A percentile compares a stretch with the other conserved stretches of the same genome.
Conservation (phyloP, 2,113 vertebrate genomes). For the Tetrao urogallus region DNA sequence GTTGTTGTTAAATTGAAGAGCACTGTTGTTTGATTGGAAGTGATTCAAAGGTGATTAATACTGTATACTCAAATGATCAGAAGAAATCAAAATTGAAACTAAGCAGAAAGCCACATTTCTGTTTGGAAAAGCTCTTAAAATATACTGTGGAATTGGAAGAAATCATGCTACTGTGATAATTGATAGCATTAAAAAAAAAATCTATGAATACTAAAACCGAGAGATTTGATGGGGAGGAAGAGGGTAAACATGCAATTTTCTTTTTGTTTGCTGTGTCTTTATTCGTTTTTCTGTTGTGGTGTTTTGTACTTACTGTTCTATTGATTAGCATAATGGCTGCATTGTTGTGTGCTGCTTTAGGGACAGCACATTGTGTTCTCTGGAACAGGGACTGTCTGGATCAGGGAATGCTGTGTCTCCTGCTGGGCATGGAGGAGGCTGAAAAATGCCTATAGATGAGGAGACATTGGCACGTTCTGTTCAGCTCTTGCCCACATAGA, state of each 20-base stretch:
- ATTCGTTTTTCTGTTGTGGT: neutral
- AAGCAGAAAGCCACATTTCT: neutral
- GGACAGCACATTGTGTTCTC: neutral
- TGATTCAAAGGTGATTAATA: neutral
- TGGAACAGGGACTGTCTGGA: neutral
- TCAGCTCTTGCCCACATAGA: fast-evolving
- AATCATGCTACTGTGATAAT: neutral
- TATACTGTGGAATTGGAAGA: neutral
- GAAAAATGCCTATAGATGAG: fast-evolving
- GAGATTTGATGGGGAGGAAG: neutral
- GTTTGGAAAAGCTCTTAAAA: neutral
- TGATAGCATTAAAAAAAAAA: neutral
- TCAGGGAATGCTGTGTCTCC: fast-evolving
- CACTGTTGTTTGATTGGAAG: neutral
- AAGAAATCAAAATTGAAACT: neutral
- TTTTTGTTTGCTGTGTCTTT: neutral
- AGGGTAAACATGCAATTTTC: neutral
- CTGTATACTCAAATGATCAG: neutral
- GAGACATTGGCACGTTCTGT: fast-evolving
- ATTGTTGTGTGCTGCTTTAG: neutral
- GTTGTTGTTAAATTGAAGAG: neutral
- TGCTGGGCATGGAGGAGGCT: neutral
- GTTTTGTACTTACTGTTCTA: neutral
- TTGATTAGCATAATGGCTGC: neutral
- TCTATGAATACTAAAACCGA: neutral